A percentile compares a stretch with the other conserved stretches of the same genome.
phyloP scores from a whole-genome alignment of 2,797 vertebrate genomes.

The Miichthys miiuy region DNA sequence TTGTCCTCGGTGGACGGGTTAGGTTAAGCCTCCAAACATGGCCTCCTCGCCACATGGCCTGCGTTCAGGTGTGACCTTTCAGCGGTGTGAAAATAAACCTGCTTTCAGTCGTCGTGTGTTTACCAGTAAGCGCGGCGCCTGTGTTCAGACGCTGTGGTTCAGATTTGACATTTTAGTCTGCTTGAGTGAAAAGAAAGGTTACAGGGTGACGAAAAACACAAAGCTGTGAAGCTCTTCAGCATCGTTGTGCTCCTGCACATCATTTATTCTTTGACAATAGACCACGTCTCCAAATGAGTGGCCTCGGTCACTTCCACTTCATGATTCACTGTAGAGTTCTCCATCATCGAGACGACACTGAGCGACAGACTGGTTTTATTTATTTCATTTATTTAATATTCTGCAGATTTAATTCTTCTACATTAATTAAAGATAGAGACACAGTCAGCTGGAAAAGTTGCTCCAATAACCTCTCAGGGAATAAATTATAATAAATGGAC shows the following conservation, averaged over 20 bases:
- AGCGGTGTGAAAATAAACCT: constrained; percentile 45
- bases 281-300: constrained; percentile 54
- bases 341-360: constrained; percentile 1
- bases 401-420: background rate
- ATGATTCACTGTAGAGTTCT: constrained; percentile 24
- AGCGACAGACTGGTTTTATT: background rate
- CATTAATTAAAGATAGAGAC: constrained; percentile 16
- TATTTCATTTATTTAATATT: background rate
- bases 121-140: constrained; percentile 64
- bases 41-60: background rate
- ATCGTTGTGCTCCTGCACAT: constrained; percentile 68
- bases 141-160: constrained; percentile 52
- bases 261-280: constrained; percentile 75
- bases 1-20: too few species aligned
- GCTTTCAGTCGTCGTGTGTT: constrained; percentile 64
- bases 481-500: background rate
- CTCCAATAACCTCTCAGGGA: background rate
- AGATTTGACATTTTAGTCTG: constrained; percentile 78
- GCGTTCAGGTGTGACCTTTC: constrained; percentile 61
- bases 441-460: background rate
- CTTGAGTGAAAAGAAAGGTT: constrained; percentile 78
- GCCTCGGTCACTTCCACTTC: constrained; percentile 39
- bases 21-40: too few species aligned
- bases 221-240: constrained; percentile 60
- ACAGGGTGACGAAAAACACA: constrained; percentile 63